Conservation (phyloP, 2,113 vertebrate genomes). For the Helogale parvula region DNA sequence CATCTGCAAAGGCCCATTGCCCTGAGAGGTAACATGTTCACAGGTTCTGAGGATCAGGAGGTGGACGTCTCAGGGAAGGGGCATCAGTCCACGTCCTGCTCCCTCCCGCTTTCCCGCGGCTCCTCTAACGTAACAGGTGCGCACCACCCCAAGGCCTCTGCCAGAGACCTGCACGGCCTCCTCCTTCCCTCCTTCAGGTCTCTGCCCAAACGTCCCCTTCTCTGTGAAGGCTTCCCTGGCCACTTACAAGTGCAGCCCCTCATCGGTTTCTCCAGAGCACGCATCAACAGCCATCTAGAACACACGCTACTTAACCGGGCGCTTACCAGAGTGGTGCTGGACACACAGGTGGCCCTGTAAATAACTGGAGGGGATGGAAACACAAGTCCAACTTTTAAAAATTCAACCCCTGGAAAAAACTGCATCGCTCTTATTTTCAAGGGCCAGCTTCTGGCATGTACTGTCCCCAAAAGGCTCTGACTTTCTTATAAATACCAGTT, state of each 20-base stretch:
- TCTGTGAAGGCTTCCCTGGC: not conserved
- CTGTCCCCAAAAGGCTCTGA: not conserved
- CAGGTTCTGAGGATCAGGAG: not conserved
- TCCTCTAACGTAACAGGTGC: not conserved
- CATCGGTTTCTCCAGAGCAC: not conserved
- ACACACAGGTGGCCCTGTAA: not conserved
- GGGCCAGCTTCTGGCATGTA: not conserved
- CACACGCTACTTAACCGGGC: not conserved
- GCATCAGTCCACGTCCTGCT: not conserved
- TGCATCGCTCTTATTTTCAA: not conserved
- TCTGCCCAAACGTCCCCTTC: not conserved
- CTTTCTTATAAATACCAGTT: not conserved
- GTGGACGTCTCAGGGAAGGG: not conserved
- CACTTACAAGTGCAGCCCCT: not conserved
- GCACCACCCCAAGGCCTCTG: not conserved
- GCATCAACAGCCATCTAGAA: not conserved
- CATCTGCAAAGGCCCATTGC: not conserved
- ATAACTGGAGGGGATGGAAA: not conserved
- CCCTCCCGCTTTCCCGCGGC: not conserved
- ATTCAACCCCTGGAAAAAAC: not conserved
- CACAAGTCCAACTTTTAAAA: not conserved
- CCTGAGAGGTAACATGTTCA: not conserved
- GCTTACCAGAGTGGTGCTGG: not conserved
- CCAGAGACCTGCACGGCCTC: not conserved
- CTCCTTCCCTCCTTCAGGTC: not conserved